These are phyloP conservation scores for Bembecia ichneumoniformis DNA, from an alignment of 2,888 invertebrate species.

Conservation along the genomic window DNA sequence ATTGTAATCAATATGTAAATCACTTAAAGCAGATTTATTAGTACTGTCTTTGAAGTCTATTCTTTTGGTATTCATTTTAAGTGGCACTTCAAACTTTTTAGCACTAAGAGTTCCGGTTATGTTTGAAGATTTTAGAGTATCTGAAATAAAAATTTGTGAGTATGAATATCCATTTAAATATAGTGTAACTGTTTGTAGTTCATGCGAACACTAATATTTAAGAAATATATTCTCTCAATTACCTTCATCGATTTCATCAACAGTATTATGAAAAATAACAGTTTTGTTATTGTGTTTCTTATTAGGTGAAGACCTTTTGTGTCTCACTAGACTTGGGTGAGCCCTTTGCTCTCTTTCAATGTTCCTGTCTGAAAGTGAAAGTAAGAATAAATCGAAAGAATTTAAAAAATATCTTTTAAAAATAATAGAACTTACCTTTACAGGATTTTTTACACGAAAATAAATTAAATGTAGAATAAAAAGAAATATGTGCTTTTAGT, in stretches of 20 bases:
- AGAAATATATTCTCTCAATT: slow-evolving; percentile 3
- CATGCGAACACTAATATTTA: background rate
- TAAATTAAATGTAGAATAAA: background rate
- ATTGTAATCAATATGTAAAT: slow-evolving; percentile 42
- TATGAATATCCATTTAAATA: background rate
- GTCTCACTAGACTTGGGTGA: slow-evolving; percentile 9
- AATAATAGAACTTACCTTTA: too few relatives aligned
- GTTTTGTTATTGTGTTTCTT: slow-evolving; percentile 39
- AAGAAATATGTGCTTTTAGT: slow-evolving; percentile 23
- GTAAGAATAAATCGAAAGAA: too few relatives aligned
- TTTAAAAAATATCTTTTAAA: too few relatives aligned
- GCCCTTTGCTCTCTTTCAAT: background rate
- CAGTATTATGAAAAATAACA: slow-evolving; percentile 34
- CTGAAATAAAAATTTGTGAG: slow-evolving; percentile 23
- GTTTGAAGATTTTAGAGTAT: slow-evolving; percentile 39
- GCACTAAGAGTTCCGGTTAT: slow-evolving; percentile 40
- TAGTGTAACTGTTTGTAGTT: background rate
- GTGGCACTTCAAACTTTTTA: slow-evolving; percentile 24
- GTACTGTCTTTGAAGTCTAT: slow-evolving; percentile 17
- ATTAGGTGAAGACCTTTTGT: slow-evolving; percentile 35
- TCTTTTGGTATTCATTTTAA: slow-evolving; percentile 24
- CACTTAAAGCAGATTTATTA: slow-evolving; percentile 23
- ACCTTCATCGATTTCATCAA: slow-evolving; percentile 57
- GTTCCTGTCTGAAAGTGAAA: too few relatives aligned
- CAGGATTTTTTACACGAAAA: too few relatives aligned